Evolutionary conservation across 2,888 invertebrate species (phyloP).

Genomic region (Nesidiocoris tenuis): DNA sequence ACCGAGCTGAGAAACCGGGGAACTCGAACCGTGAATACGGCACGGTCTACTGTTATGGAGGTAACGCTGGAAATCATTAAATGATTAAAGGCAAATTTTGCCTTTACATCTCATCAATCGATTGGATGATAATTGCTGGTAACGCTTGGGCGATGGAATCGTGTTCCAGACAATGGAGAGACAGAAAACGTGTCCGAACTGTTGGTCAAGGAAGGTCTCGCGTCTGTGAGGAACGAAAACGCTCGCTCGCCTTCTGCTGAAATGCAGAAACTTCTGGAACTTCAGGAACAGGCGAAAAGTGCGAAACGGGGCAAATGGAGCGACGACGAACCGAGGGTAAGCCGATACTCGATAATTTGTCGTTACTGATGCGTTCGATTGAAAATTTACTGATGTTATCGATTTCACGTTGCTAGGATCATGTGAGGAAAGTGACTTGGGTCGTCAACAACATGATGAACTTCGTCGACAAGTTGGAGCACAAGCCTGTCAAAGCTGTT

Average conservation of each 20-base stretch:
- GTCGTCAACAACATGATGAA: constrained; percentile 78
- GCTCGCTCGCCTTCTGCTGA: constrained; percentile 66
- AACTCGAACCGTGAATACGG: constrained; percentile 73
- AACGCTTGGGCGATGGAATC: no score
- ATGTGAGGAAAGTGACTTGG: constrained; percentile 87
- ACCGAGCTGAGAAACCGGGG: constrained; percentile 58
- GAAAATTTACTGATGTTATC: no score
- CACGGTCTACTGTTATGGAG: constrained; percentile 54
- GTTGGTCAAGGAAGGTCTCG: constrained; percentile 85
- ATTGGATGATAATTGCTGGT: no score
- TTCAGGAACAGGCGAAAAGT: constrained; percentile 86
- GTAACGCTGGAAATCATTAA: background rate
- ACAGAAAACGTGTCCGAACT: constrained; percentile 79
- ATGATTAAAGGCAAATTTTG: no score
- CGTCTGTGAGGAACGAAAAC: constrained; percentile 69
- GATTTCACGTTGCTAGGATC: constrained; percentile 57
- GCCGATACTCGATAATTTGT: constrained; percentile 16
- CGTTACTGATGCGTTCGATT: no score
- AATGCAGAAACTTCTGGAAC: constrained; percentile 69
- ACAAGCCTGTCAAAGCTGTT: constrained; percentile 86
- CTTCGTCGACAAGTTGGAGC: constrained; percentile 77
- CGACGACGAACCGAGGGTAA: constrained; percentile 43
- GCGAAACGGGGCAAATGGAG: constrained; percentile 85
- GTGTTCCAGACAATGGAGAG: constrained; percentile 21
- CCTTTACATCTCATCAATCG: no score